These are phyloP conservation scores for Aix galericulata DNA, from an alignment of 2,113 vertebrate genomes.

Conservation along the genomic window DNA sequence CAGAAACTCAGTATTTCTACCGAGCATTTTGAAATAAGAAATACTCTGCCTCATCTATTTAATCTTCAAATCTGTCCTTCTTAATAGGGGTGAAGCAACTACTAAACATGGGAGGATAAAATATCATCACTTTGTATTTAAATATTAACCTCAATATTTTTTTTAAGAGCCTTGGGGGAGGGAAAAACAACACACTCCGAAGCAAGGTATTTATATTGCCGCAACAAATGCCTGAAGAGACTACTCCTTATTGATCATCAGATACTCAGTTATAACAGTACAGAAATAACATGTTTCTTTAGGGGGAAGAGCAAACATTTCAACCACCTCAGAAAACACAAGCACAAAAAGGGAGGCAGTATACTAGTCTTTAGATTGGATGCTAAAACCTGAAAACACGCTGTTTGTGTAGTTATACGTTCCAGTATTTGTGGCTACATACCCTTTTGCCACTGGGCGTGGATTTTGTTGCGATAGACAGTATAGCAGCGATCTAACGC, in stretches of 20 bases:
- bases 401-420: not conserved
- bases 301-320: not conserved
- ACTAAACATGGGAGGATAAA: not conserved
- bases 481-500: conserved; percentile 94
- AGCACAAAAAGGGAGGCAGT: not conserved
- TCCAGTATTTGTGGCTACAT: not conserved
- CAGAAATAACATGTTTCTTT: not conserved
- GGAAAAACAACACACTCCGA: not conserved
- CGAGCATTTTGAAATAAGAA: not conserved
- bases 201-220: not conserved
- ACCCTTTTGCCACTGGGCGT: conserved; percentile 94
- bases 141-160: not conserved
- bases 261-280: not conserved
- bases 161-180: not conserved
- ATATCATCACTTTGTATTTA: fast-evolving
- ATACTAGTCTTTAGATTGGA: not conserved
- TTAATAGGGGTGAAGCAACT: not conserved
- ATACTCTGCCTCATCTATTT: not conserved
- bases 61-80: not conserved
- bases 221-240: not conserved
- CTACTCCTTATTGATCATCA: not conserved
- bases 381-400: not conserved
- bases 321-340: not conserved
- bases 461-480: conserved; percentile 93
- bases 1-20: not conserved